A percentile compares a stretch with the other conserved stretches of the same genome.
Evolutionary conservation across 2,797 vertebrate species (phyloP).

Genomic region (Sciurus vulgaris): DNA sequence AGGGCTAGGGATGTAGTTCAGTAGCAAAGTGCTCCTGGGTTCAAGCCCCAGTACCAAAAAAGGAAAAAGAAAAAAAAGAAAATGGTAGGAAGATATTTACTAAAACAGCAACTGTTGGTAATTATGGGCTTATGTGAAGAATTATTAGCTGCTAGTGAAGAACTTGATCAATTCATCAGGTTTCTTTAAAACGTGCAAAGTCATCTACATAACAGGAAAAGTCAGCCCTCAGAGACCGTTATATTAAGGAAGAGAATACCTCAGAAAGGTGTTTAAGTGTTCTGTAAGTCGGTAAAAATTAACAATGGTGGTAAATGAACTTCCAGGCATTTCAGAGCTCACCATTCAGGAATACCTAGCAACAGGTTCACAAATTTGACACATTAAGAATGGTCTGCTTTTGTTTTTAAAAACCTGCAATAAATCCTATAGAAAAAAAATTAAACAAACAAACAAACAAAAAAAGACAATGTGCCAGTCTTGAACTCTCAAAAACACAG

Average conservation of each 20-base stretch:
- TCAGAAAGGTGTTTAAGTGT: neutral
- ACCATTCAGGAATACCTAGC: neutral
- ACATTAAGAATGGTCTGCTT: constrained; percentile 28
- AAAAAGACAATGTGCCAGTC: neutral
- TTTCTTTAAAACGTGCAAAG: constrained; percentile 45
- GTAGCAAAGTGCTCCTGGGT: too few species aligned
- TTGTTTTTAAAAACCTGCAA: constrained; percentile 19
- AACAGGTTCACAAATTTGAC: constrained; percentile 42
- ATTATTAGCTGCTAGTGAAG: constrained; percentile 22
- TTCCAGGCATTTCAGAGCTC: neutral
- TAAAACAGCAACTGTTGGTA: neutral
- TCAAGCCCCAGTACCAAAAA: too few species aligned
- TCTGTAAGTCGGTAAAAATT: constrained; percentile 16
- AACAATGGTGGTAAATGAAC: neutral
- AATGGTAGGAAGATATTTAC: constrained; percentile 31
- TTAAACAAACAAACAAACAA: neutral
- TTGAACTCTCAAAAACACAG: constrained; percentile 35
- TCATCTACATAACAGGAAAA: neutral
- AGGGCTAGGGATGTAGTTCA: too few species aligned
- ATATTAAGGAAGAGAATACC: constrained; percentile 24
- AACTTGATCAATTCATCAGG: constrained; percentile 35
- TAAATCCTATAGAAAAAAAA: neutral
- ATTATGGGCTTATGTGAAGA: neutral
- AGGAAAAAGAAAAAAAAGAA: neutral
- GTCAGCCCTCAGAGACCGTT: neutral